Base-by-base conservation (phyloP, 1,140 invertebrate genomes). In the Drosophila nikananu region DNA sequence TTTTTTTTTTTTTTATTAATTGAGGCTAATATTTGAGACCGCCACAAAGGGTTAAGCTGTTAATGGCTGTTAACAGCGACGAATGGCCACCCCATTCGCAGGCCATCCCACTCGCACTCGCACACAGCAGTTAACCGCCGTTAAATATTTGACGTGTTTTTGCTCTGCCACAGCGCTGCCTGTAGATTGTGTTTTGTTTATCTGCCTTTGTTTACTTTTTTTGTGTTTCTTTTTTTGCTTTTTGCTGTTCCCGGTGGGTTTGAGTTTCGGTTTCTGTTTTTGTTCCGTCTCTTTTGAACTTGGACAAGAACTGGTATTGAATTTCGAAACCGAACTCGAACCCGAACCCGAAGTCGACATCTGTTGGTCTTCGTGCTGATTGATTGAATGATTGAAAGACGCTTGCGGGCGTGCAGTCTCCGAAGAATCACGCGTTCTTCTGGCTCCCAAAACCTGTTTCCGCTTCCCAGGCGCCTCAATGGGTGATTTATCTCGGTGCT, bases 291-390 rank as follows among this genome's bases (percentile, higher is more conserved):
- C 61, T 74, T 78, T 61, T 89, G 86, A 89, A 89, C 84, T 89
- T 89, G 86, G 81, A 79, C 74, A 68, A 63, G 72, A 86, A 80
- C 83, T 79, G 83, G 83, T 79, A 89, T 89, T 87, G 77, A 81
- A 76, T 83, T 78, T 66, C 42, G 54, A 57, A 57, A 57, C 6
- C 30, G 32, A 48, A 72, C 52, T 12, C 52, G 32, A 66, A 57
- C 8, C 15, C 46, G 46, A 44, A 44, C 73, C 81, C 35, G 52
- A 79, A 52, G 54, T 57, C 54, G 72, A 65, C 71, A 72, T 55
- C 42, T 37, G 27, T 61, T 61, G 25, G 25, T 70, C 35, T 61
- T 74, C 71, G 57, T 61, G 68, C 39, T 59, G 39, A 61, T 73
- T 73, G 71, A 52, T 51, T 68, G 65, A 12, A 42, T 42, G 71